These are phyloP conservation scores for Dynastes grantii DNA, from an alignment of 2,888 invertebrate genomes.

Conservation along the genomic window DNA sequence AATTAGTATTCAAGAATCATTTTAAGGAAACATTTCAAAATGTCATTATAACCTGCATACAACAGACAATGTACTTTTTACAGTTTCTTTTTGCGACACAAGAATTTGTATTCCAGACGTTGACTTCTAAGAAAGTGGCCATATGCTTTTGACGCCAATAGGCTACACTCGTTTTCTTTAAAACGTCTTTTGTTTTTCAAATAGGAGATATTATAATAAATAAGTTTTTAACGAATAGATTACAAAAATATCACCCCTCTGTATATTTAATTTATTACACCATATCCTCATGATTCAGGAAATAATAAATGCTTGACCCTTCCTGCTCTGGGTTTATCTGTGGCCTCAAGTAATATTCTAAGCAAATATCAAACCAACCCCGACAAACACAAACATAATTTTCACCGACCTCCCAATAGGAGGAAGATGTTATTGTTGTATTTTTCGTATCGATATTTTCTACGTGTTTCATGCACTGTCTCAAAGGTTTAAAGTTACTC, in stretches of 20 bases:
- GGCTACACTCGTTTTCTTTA: conserved; percentile 46
- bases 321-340: conserved; percentile 46
- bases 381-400: conserved; percentile 37
- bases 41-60: conserved; percentile 47
- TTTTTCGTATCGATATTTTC: conserved; percentile 18
- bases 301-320: conserved; percentile 52
- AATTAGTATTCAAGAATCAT: conserved; percentile 43
- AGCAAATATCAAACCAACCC: conserved; percentile 25
- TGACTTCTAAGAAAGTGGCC: conserved; percentile 45
- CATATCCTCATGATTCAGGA: conserved; percentile 40
- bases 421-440: not conserved
- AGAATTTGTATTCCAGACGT: conserved; percentile 47
- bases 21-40: conserved; percentile 40
- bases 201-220: conserved; percentile 25
- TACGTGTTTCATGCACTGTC: not conserved
- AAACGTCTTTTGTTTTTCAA: conserved; percentile 34
- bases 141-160: conserved; percentile 48
- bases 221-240: conserved; percentile 2
- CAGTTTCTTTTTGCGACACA: conserved; percentile 44
- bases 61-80: conserved; percentile 46
- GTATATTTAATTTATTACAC: conserved; percentile 28
- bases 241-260: not conserved
- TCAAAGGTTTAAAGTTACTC: not conserved
- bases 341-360: conserved; percentile 48
- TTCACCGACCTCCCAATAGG: conserved; percentile 3